Evolutionary conservation across 2,797 vertebrate species (phyloP), one percentile per base, ranked within the genome.

Genomic region (Microctenopoma lineatum): DNA sequence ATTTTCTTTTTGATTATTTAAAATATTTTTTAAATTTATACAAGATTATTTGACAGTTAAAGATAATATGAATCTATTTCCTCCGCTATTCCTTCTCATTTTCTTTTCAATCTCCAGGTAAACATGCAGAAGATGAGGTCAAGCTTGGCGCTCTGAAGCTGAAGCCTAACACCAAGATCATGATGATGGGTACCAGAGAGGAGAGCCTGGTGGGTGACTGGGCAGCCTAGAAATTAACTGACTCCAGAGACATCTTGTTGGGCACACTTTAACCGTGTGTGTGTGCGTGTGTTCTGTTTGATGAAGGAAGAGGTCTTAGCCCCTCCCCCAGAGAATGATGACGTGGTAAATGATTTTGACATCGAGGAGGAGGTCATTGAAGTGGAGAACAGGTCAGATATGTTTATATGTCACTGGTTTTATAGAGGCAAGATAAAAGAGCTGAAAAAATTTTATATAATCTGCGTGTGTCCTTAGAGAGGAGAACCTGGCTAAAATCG

Each of bases 181-280:
- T 99, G 97, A 99, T 99, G 98, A 99, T 99, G 98, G 98, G 98
- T 62, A 98, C 95, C 83, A 96, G 98, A 92, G 98, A 99, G 83
- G 98, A 99, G 89, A 97, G 96, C 87, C 93, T 99, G 96, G 98
- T 99, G 94, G 79, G 92, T 81, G 64, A 29, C 15, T 2, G 34
- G 5, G 13, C 41, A 12, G 44, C 15, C 14, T n/a, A 39, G 7
- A 32, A 46, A 36, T 55, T 0, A 15, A 55, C 15, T 38, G 4
- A 61, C 9, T 45, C 10, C 36, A 55, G 3, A 59, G 2, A 34
- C 45, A 52, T 59, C 10, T 54, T 13, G 11, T 39, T 39, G 9
- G 13, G 11, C 39, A 13, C 36, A 36, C 36, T 36, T 36, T 10
- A 41, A 13, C 39, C 4, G 2, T 41, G 39, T 14, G 4, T 41